Base-by-base conservation (phyloP, 2,888 invertebrate species). In the Bellardia pandia region DNA sequence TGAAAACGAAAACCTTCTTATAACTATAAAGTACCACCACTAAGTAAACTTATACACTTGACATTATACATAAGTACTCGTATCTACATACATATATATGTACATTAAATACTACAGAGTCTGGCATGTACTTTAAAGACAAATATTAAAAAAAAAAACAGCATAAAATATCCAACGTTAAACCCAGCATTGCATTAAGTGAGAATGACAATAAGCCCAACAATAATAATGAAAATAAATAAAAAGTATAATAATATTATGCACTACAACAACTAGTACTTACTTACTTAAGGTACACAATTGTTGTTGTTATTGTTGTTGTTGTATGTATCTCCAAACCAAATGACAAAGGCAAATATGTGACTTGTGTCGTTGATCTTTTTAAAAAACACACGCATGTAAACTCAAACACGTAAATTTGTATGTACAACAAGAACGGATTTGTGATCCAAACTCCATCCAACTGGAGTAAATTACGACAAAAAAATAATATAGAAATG, bases 331-430 rank as follows among this genome's bases (percentile, higher is more conserved):
- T 37, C 33, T 14, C 6, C 30, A 60, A 23, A 53, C 33, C 2
- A 56, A 13, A 30, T 53, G 42, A 51, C 51, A 80, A 72, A 80
- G 58, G 58, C 68, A 81, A 75, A 66, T 86, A 83, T 86, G 84
- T 74, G 84, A 87, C 87, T 85, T 85, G 87, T 80, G 87, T 87
- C 84, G 84, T 87, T 87, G 87, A 87, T 87, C 84, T 85, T 56
- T 45, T 30, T 33, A n/a, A 62, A 33, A 45, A 68, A 42, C 23
- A 33, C 16, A 62, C 33, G 53, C 33, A 53, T 56, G 23, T 16
- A n/a, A 51, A 58, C 58, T 68, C 40, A 48, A 68, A 72, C 62
- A 69, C 53, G 56, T 83, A 62, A 53, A 69, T 53, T 30, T 13
- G 16, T 30, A 53, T 11, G 3, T 45, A 60, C 37, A 33, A 45